A percentile compares a stretch with the other conserved stretches of the same genome.
These are phyloP conservation scores for Diacarnus erythraeanus DNA, from an alignment of 37 sponge, comb jelly and placozoan species.

Conservation along the genomic window DNA sequence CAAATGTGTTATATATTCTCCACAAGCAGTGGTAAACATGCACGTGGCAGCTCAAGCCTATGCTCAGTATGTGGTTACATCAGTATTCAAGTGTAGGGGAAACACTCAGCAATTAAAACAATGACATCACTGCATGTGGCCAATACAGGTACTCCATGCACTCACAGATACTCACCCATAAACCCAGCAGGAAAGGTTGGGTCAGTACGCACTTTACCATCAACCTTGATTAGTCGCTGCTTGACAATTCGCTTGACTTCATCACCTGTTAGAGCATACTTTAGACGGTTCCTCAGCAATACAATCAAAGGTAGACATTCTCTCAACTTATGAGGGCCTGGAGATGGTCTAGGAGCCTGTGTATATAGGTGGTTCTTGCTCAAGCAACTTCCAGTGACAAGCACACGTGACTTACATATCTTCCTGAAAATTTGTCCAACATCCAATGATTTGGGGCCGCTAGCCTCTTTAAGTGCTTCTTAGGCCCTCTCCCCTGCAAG, in stretches of 20 bases:
- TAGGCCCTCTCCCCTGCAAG: constrained; percentile 90
- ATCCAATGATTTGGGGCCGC: constrained; percentile 99
- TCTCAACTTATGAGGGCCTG: constrained; percentile 96
- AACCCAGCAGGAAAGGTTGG: constrained; percentile 91
- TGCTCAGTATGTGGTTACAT: constrained; percentile 10
- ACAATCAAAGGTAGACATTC: constrained; percentile 95
- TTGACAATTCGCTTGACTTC: constrained; percentile 95
- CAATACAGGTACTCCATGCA: background rate
- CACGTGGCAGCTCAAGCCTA: background rate
- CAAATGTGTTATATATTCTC: background rate
- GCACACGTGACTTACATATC: constrained; percentile 71
- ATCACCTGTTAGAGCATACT: constrained; percentile 95
- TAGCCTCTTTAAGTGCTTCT: constrained; percentile 98
- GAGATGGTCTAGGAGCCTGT: constrained; percentile 93
- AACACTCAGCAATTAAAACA: constrained; percentile 35
- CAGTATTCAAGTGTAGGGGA: background rate
- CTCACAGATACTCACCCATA: constrained; percentile 72
- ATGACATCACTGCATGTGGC: constrained; percentile 15
- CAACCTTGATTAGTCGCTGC: constrained; percentile 92
- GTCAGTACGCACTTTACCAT: constrained; percentile 96
- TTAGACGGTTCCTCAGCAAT: constrained; percentile 92
- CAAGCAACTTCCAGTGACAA: background rate
- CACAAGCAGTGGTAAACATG: background rate
- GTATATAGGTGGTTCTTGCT: background rate
- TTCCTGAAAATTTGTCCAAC: constrained; percentile 96